Conservation (phyloP, 2,888 invertebrate genomes). For the Cosmia trapezina region DNA sequence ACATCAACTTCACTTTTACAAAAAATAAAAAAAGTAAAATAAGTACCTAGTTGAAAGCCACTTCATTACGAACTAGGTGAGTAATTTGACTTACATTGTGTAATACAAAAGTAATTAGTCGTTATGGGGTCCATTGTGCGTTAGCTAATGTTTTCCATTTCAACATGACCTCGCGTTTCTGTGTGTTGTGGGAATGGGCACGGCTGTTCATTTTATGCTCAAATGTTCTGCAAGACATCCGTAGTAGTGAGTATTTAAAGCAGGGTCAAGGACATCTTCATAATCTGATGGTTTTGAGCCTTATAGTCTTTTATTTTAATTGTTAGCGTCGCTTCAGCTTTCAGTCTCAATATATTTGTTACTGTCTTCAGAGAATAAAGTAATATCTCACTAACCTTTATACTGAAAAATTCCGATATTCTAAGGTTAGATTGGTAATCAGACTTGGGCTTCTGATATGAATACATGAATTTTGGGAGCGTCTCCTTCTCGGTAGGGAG, state of each 20-base stretch:
- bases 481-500: too few species aligned
- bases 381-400: too few species aligned
- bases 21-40: conserved; percentile 3
- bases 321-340: background rate
- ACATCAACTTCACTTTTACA: background rate
- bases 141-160: conserved; percentile 75
- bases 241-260: conserved; percentile 48
- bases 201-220: conserved; percentile 63
- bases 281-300: background rate
- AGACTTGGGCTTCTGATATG: too few species aligned
- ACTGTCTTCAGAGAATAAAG: too few species aligned
- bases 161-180: conserved; percentile 72
- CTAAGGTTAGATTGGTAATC: too few species aligned
- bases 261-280: conserved; percentile 58
- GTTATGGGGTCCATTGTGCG: conserved; percentile 73
- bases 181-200: conserved; percentile 76
- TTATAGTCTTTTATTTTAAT: background rate
- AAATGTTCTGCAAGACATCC: conserved; percentile 52
- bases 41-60: conserved; percentile 21
- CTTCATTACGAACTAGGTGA: conserved; percentile 39
- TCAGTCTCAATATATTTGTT: background rate
- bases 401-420: too few species aligned
- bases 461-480: too few species aligned
- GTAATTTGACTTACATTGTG: conserved; percentile 62
- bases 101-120: conserved; percentile 68